phyloP scores from a whole-genome alignment of 23 tunicate genomes.

The Trididemnum clinides region DNA sequence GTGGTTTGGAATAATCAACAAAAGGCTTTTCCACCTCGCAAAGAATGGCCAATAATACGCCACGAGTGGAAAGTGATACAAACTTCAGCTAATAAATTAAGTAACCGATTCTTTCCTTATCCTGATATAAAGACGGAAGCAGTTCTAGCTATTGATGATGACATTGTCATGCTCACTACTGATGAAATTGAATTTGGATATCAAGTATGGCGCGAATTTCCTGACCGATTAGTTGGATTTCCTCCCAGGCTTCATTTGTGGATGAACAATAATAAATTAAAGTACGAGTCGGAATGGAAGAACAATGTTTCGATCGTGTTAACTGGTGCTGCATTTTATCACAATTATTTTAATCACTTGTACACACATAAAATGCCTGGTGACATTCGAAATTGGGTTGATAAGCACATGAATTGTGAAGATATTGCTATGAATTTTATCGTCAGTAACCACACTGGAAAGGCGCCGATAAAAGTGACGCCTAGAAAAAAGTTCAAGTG shows the following conservation, averaged over 20 bases:
- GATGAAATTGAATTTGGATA: slow-evolving; percentile 98
- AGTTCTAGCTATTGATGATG: slow-evolving; percentile 95
- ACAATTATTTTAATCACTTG: slow-evolving; percentile 86
- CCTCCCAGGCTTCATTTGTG: slow-evolving; percentile 91
- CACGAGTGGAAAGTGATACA: slow-evolving; percentile 70
- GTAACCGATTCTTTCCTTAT: slow-evolving; percentile 92
- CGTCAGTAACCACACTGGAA: slow-evolving; percentile 81
- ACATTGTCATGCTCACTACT: slow-evolving; percentile 88
- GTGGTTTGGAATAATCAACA: slow-evolving; percentile 97
- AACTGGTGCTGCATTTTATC: slow-evolving; percentile 97
- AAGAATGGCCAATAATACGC: slow-evolving; percentile 75
- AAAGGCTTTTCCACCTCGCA: slow-evolving; percentile 66
- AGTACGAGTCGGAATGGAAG: slow-evolving; percentile 95
- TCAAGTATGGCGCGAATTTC: slow-evolving; percentile 95
- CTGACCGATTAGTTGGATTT: slow-evolving; percentile 91
- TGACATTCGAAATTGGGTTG: slow-evolving; percentile 82
- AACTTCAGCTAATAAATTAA: slow-evolving; percentile 68
- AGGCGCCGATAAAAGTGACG: slow-evolving; percentile 96
- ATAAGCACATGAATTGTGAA: slow-evolving; percentile 97
- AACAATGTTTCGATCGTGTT: slow-evolving; percentile 85
- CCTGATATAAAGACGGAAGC: slow-evolving; percentile 90
- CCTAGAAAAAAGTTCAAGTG: slow-evolving; percentile 96
- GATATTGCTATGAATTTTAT: slow-evolving; percentile 95
- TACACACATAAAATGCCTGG: slow-evolving; percentile 92
- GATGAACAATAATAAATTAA: slow-evolving; percentile 49